Evolutionary conservation across 23 tunicate genomes (phyloP).

Genomic region (Oikopleura vanhoeffeni): DNA sequence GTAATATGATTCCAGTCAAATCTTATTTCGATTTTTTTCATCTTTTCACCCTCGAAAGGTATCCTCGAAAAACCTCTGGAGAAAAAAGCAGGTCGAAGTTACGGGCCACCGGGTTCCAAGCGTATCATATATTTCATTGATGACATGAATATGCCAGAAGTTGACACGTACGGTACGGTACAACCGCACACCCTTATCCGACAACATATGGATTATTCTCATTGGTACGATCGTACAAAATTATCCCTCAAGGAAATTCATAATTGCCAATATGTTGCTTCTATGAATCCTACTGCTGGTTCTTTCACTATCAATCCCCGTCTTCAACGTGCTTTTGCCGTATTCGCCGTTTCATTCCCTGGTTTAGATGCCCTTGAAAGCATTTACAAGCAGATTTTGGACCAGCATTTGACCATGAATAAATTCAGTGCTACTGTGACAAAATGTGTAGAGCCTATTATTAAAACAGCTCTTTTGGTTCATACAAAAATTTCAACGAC

Average conservation of each 20-base stretch:
- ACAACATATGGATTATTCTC: constrained; percentile 85
- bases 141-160: constrained; percentile 98
- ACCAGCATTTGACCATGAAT: constrained; percentile 46
- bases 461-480: constrained; percentile 57
- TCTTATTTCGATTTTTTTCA: too few relatives aligned
- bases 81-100: constrained; percentile 92
- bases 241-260: constrained; percentile 62
- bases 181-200: constrained; percentile 92
- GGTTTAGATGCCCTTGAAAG: constrained; percentile 75
- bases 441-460: constrained; percentile 30
- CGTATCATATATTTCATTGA: constrained; percentile 82
- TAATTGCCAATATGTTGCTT: constrained; percentile 82
- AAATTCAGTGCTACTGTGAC: constrained; percentile 30
- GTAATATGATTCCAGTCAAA: too few relatives aligned
- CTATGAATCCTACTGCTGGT: constrained; percentile 98
- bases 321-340: constrained; percentile 71
- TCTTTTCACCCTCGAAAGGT: too few relatives aligned
- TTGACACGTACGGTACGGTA: constrained; percentile 82
- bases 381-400: constrained; percentile 62
- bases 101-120: constrained; percentile 90
- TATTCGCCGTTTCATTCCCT: constrained; percentile 89
- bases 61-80: constrained; percentile 82
- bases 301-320: constrained; percentile 89
- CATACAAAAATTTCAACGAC: constrained; percentile 57
- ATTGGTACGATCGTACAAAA: constrained; percentile 85